Percentiles rank a stretch among this genome's conserved stretches.
Conservation (phyloP, 1,140 invertebrate species). For the Matsumurasca onukii region DNA sequence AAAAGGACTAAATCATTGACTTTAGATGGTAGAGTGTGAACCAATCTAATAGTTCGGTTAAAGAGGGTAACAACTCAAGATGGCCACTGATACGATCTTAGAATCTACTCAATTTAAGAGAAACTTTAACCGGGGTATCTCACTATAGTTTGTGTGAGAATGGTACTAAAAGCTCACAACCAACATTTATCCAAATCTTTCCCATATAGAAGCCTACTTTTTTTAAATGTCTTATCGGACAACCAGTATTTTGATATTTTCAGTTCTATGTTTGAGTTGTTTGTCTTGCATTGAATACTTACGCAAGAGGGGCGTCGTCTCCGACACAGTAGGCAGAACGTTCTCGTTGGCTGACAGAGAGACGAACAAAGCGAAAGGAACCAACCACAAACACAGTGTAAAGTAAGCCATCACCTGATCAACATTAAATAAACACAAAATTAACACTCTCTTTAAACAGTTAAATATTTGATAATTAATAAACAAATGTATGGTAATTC, state of each 20-base stretch:
- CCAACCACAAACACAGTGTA: conserved; percentile 82
- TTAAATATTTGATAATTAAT: background rate
- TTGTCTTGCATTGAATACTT: conserved; percentile 38
- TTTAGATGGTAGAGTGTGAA: no score
- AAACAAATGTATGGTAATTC: no score
- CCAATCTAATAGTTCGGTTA: no score
- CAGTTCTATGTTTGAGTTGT: background rate
- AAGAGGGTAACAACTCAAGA: no score
- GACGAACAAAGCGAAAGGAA: conserved; percentile 84
- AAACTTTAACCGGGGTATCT: no score
- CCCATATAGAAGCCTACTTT: background rate
- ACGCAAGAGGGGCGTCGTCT: conserved; percentile 57
- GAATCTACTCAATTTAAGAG: no score
- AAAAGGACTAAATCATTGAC: no score
- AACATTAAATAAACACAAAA: background rate
- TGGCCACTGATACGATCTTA: no score
- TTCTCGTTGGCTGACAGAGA: conserved; percentile 87
- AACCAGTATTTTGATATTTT: background rate
- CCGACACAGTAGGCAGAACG: conserved; percentile 68
- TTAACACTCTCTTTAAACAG: conserved; percentile 9
- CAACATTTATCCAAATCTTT: background rate
- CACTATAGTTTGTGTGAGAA: background rate
- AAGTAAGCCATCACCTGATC: conserved; percentile 81
- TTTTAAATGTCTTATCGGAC: background rate
- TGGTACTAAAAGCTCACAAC: background rate